phyloP scores from a whole-genome alignment of 2,888 invertebrate genomes.

The Altica lythri region DNA sequence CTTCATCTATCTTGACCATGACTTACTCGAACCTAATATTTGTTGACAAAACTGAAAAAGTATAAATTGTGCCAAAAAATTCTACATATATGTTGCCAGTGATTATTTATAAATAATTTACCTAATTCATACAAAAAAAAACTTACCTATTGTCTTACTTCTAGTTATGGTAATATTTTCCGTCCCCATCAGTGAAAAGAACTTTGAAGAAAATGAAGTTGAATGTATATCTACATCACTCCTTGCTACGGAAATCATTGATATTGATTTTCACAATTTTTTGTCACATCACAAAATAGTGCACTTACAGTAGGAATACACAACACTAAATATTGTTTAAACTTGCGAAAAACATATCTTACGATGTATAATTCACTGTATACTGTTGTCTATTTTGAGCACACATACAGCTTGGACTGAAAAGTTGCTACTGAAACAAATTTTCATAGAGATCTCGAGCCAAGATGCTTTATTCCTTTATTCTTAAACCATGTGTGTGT shows the following conservation, averaged over 20 bases:
- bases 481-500: constrained; percentile 20
- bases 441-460: constrained; percentile 31
- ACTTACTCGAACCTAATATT: not conserved
- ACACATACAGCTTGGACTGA: constrained; percentile 44
- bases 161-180: constrained; percentile 43
- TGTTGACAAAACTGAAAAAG: not conserved
- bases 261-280: constrained; percentile 26
- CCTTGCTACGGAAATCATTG: constrained; percentile 49
- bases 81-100: constrained; percentile 27
- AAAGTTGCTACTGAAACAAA: constrained; percentile 49
- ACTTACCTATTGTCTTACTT: constrained; percentile 45
- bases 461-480: constrained; percentile 30
- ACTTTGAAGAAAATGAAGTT: constrained; percentile 41
- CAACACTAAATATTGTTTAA: constrained; percentile 20
- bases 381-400: constrained; percentile 49
- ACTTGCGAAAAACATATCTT: constrained; percentile 9
- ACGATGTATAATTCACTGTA: constrained; percentile 24
- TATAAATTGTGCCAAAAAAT: not conserved
- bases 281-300: constrained; percentile 33
- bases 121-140: not conserved
- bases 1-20: constrained; percentile 1
- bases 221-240: constrained; percentile 47
- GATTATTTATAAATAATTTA: constrained; percentile 16
- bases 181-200: constrained; percentile 45
- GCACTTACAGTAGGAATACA: constrained; percentile 31